phyloP scores from a whole-genome alignment of 2,113 vertebrate genomes.

The Hyperoodon ampullatus region DNA sequence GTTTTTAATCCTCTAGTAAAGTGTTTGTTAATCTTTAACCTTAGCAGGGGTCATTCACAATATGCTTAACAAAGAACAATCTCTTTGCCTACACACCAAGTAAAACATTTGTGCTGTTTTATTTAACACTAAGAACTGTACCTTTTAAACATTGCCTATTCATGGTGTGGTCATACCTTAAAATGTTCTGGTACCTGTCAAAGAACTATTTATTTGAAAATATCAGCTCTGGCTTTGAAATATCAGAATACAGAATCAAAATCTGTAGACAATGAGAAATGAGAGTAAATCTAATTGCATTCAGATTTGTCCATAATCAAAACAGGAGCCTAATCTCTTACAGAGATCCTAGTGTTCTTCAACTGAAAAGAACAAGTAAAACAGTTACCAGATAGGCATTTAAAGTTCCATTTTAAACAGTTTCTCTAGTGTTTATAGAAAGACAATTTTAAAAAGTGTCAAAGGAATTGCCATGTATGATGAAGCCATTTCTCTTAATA shows the following conservation, averaged over 20 bases:
- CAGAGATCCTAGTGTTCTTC: neutral
- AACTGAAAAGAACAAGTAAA: neutral
- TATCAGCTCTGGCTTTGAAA: slow-evolving; percentile 19
- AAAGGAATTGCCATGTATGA: neutral
- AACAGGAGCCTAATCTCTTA: neutral
- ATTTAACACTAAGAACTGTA: neutral
- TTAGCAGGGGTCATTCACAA: neutral
- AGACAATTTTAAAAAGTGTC: neutral
- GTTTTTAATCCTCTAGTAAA: neutral
- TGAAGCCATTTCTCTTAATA: neutral
- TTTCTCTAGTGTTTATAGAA: neutral
- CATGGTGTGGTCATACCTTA: neutral
- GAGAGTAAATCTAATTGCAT: neutral
- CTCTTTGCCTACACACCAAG: neutral
- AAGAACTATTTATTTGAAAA: slow-evolving; percentile 19
- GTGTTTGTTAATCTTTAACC: neutral
- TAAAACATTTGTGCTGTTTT: neutral
- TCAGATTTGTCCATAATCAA: neutral
- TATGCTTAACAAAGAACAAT: neutral
- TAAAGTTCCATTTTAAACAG: neutral
- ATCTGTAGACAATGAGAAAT: neutral
- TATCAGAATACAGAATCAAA: neutral
- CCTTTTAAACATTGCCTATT: neutral
- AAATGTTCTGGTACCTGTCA: neutral
- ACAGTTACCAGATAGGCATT: neutral